Evolutionary conservation across 2,113 vertebrate genomes (phyloP).

Genomic region (Pseudorasbora parva): DNA sequence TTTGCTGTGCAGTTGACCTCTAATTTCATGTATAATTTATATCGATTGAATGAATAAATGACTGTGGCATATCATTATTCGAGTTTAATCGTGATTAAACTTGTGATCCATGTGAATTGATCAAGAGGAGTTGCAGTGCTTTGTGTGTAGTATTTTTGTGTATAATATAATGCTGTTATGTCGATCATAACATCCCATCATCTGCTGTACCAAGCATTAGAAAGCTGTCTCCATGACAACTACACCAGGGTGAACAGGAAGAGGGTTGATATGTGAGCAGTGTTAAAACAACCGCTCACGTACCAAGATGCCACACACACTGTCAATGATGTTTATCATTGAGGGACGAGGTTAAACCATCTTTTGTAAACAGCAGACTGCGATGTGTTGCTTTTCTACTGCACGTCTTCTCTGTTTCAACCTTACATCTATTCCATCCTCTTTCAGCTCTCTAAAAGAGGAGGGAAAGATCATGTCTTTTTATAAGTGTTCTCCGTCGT

Average conservation of each 20-base stretch:
- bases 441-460: not conserved
- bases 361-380: slow-evolving; percentile 21
- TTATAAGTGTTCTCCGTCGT: not conserved
- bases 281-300: slow-evolving; percentile 67
- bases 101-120: not conserved
- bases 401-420: not conserved
- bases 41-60: not conserved
- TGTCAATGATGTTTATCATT: slow-evolving; percentile 6
- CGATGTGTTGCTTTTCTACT: not conserved
- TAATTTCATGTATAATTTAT: not conserved
- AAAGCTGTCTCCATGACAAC: slow-evolving; percentile 92
- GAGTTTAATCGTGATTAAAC: not conserved
- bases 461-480: too few species aligned
- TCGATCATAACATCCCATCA: slow-evolving; percentile 59
- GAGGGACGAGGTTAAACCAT: slow-evolving; percentile 1
- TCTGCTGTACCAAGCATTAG: slow-evolving; percentile 61
- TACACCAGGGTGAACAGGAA: slow-evolving; percentile 74
- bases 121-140: not conserved
- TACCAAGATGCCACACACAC: slow-evolving; percentile 47
- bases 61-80: not conserved
- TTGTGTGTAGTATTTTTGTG: slow-evolving; percentile 1
- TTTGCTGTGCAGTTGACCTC: not conserved
- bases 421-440: not conserved
- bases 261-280: slow-evolving; percentile 75
- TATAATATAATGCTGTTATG: slow-evolving; percentile 45